Base-by-base conservation (phyloP, 2,888 invertebrate species). In the Harpagoxenus sublaevis region DNA sequence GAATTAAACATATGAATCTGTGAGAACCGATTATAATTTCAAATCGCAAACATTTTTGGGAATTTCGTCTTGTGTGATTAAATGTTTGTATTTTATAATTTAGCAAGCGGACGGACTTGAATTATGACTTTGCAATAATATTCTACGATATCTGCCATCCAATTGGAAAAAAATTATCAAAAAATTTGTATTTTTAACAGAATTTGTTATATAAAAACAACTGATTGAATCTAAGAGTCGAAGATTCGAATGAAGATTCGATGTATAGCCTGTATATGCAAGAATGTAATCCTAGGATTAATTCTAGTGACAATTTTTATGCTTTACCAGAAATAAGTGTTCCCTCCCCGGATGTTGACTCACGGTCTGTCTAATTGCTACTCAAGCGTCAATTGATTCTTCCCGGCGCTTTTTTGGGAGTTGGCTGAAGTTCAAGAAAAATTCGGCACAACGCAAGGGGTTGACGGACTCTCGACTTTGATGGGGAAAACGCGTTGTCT, bases 361-460 rank as follows among this genome's bases (percentile, higher is more conserved):
- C 77, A 65, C 68, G 70, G 81, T 53, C 77, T 66, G n/a, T 73
- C 82, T 85, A 89, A 89, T 89, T 88, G 86, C 86, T 71, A 73
- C 75, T 71, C 39, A 71, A 84, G 82, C 84, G 68, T 83, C 89
- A 89, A 88, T 86, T 77, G 78, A 82, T 62, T 71, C 71, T 79
- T 85, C 66, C 65, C 66, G 42, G 12, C 65, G 75, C 63, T 85
- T 86, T 79, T 86, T 85, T 70, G 86, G 60, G 70, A 86, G 65
- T 89, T 89, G 85, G 88, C 84, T 66, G 48, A 23, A 10, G 68
- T 51, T 86, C 88, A 84, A 88, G 83, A 77, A 55, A 82, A 75
- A 74, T 65, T 48, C 53, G 9, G 39, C 53, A 23, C 28, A 39
- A 55, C 48, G 1, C 65, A 73, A 78, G 66, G 6, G 23, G 79